Conservation (phyloP, 2,797 vertebrate species). For the Poliocrania exsul region DNA sequence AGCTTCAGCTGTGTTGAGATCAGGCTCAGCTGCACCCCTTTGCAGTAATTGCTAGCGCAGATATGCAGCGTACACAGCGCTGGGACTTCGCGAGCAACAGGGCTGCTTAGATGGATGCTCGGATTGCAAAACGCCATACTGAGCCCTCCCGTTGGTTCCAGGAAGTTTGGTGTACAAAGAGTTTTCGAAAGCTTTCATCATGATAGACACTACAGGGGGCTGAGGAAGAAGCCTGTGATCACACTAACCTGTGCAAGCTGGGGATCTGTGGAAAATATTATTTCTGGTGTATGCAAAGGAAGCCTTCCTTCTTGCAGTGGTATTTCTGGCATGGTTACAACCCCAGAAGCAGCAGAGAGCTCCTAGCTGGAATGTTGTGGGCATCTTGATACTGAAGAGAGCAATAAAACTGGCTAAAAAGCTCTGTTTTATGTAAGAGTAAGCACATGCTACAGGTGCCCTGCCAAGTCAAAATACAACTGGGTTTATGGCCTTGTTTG, state of each 20-base stretch:
- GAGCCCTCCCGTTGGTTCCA: constrained; percentile 29
- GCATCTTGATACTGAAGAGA: constrained; percentile 12
- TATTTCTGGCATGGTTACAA: constrained; percentile 53
- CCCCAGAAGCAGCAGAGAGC: constrained; percentile 9
- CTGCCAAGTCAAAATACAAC: constrained; percentile 41
- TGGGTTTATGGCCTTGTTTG: constrained; percentile 48
- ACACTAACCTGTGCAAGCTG: constrained; percentile 53
- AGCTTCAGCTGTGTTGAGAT: constrained; percentile 60
- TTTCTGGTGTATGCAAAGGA: constrained; percentile 18
- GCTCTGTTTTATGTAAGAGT: constrained; percentile 48
- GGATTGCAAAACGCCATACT: constrained; percentile 49
- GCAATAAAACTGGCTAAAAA: constrained; percentile 34
- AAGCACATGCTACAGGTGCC: constrained; percentile 32
- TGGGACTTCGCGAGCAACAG: constrained; percentile 1
- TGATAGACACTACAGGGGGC: constrained; percentile 19
- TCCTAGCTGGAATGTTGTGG: constrained; percentile 32
- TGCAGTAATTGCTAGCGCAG: constrained; percentile 35
- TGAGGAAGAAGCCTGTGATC: constrained; percentile 57
- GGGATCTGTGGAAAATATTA: constrained; percentile 46
- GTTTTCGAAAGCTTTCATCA: constrained; percentile 32
- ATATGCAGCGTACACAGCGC: not conserved
- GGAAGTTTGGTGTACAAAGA: constrained; percentile 32
- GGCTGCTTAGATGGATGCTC: constrained; percentile 46
- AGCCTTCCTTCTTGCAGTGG: constrained; percentile 6
- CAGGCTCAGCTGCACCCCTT: constrained; percentile 54